Percentiles rank a stretch among this genome's conserved stretches.
Conservation (phyloP, 53 echinoderm and acorn worm genomes). For the Paracentrotus lividus region DNA sequence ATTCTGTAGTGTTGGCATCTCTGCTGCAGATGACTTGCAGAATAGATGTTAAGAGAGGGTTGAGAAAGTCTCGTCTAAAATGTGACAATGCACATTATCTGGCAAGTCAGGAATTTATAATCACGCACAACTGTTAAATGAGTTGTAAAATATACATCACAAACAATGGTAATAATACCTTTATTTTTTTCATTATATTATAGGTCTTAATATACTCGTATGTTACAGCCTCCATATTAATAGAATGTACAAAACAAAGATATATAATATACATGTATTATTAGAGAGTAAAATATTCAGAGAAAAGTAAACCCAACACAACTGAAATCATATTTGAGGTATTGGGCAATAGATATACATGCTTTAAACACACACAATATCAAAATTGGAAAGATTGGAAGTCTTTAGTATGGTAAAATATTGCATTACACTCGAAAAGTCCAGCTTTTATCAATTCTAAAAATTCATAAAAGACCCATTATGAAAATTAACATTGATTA, state of each 20-base stretch:
- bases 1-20: no score
- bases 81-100: background rate
- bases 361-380: background rate
- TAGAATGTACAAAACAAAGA: background rate
- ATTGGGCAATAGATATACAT: background rate
- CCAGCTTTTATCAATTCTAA: background rate
- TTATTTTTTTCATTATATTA: no score
- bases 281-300: background rate
- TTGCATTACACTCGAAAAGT: background rate
- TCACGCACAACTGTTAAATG: background rate
- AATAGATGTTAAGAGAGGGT: no score
- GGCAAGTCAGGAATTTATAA: background rate
- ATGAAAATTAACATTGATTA: no score
- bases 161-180: no score
- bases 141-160: background rate
- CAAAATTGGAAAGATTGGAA: background rate
- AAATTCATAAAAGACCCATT: no score
- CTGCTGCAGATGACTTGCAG: no score
- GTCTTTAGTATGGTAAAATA: background rate
- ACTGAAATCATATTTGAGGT: background rate
- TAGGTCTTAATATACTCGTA: no score
- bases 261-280: background rate
- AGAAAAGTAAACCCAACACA: background rate
- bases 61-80: no score
- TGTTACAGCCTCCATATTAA: background rate